Evolutionary conservation across 2,888 invertebrate genomes (phyloP).

Genomic region (Drosophila glabriapex): DNA sequence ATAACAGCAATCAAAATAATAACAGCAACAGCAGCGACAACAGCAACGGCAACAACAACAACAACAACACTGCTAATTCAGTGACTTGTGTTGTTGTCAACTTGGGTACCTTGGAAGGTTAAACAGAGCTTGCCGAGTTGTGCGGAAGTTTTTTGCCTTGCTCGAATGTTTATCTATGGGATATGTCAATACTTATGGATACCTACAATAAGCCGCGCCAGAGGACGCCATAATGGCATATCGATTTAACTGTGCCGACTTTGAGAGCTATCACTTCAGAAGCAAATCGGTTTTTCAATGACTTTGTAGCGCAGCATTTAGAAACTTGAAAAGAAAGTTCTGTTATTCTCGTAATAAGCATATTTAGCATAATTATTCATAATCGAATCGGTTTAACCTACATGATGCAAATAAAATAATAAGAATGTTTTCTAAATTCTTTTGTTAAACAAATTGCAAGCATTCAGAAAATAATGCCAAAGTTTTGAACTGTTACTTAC

Average conservation of each 20-base stretch:
- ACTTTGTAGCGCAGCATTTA: conserved; percentile 9
- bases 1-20: conserved; percentile 25
- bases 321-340: conserved; percentile 35
- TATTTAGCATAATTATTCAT: conserved; percentile 29
- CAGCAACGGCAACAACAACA: conserved; percentile 14
- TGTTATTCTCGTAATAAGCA: conserved; percentile 39
- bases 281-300: conserved; percentile 29
- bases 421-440: conserved; percentile 16
- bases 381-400: conserved; percentile 25
- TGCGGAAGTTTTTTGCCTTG: conserved; percentile 65
- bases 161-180: conserved; percentile 68
- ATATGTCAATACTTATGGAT: conserved; percentile 60
- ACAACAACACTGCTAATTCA: conserved; percentile 53
- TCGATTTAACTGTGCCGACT: conserved; percentile 60
- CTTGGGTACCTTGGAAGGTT: conserved; percentile 62
- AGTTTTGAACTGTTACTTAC: conserved; percentile 4
- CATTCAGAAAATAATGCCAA: conserved; percentile 26
- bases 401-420: conserved; percentile 12
- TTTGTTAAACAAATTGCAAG: conserved; percentile 39
- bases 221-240: conserved; percentile 52
- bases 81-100: conserved; percentile 50
- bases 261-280: conserved; percentile 30
- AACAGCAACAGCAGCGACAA: conserved; percentile 7
- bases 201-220: conserved; percentile 46
- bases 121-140: conserved; percentile 39